These are phyloP conservation scores for Bombus sylvicola DNA, from an alignment of 1,140 invertebrate species.

Conservation along the genomic window DNA sequence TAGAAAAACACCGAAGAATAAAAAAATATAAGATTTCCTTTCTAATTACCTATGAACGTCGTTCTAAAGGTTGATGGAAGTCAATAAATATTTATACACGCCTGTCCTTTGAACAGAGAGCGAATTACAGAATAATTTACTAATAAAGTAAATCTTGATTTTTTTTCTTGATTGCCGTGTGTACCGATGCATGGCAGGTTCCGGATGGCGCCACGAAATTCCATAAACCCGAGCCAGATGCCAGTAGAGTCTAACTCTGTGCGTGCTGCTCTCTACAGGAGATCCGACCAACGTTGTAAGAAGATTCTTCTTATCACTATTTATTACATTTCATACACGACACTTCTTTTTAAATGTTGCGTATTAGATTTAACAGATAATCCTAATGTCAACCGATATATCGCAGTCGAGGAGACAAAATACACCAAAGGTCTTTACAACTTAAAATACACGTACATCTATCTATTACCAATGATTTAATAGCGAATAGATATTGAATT, in stretches of 20 bases:
- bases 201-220: slow-evolving; percentile 54
- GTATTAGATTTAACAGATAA: slow-evolving; percentile 6
- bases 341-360: slow-evolving; percentile 4
- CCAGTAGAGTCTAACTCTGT: slow-evolving; percentile 63
- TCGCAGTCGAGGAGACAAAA: neutral
- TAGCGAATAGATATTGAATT: neutral
- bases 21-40: neutral
- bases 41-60: neutral
- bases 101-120: too few relatives aligned
- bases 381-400: neutral
- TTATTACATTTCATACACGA: neutral
- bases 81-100: too few relatives aligned
- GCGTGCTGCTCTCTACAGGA: slow-evolving; percentile 71
- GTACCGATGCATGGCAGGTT: slow-evolving; percentile 21
- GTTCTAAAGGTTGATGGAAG: neutral
- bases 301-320: slow-evolving; percentile 32
- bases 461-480: neutral
- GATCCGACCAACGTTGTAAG: slow-evolving; percentile 41
- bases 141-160: neutral
- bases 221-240: slow-evolving; percentile 64
- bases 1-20: neutral
- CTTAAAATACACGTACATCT: neutral
- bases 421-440: neutral
- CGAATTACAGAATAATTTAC: neutral
- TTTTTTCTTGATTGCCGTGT: neutral